Conservation (phyloP, 2,888 invertebrate species). For the Rhorus exstirpatorius region DNA sequence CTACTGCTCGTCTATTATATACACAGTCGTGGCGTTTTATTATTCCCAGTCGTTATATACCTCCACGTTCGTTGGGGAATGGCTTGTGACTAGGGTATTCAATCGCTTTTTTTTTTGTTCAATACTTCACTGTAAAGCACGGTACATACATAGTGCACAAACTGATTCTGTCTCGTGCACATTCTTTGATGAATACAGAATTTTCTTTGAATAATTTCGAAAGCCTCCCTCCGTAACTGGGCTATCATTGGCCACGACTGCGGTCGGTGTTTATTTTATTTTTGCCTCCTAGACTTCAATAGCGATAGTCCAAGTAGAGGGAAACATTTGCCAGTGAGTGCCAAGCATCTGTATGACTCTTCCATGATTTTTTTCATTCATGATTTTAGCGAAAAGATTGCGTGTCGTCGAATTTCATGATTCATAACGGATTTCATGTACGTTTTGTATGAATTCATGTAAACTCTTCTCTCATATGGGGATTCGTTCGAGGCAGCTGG, state of each 20-base stretch:
- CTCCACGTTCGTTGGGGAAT: constrained; percentile 2
- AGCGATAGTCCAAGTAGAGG: constrained; percentile 9
- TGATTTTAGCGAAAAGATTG: neutral
- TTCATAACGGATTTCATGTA: neutral
- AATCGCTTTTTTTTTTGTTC: constrained; percentile 39
- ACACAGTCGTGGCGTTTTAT: constrained; percentile 40
- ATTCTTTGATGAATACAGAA: constrained; percentile 40
- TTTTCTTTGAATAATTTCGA: constrained; percentile 41
- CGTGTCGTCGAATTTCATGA: neutral
- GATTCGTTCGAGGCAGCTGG: neutral
- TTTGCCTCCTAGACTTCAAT: neutral
- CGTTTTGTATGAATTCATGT: too few relatives aligned
- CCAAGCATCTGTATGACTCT: neutral
- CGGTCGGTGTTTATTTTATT: constrained; percentile 6
- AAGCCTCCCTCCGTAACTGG: neutral
- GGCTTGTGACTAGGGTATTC: constrained; percentile 23
- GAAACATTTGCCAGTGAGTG: constrained; percentile 11
- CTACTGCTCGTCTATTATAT: constrained; percentile 2
- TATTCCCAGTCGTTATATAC: constrained; percentile 39
- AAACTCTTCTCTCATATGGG: neutral
- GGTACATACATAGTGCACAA: too few relatives aligned
- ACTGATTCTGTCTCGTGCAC: neutral
- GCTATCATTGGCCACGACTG: constrained; percentile 11
- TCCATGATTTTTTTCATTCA: constrained; percentile 20
- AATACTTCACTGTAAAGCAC: constrained; percentile 9